A percentile compares a stretch with the other conserved stretches of the same genome.
Conservation (phyloP, 1,140 invertebrate species). For the Mesaphorura yosii region DNA sequence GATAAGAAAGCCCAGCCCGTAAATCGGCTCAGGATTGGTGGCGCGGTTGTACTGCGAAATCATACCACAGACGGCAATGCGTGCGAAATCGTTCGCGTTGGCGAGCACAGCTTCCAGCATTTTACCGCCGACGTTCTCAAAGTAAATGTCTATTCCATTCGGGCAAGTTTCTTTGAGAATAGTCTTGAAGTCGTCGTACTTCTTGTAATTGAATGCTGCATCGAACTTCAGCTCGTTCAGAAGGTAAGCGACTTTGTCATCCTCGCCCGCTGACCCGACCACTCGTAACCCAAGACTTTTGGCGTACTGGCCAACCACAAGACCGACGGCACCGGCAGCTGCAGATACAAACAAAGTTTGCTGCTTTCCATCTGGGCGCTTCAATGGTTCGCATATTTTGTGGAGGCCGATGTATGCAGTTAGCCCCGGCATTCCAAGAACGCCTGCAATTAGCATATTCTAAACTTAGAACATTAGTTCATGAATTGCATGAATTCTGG, state of each 20-base stretch:
- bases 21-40: conserved; percentile 3
- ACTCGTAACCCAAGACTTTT: conserved; percentile 7
- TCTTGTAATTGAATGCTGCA: conserved; percentile 59
- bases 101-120: conserved; percentile 36
- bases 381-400: conserved; percentile 4
- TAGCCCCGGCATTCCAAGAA: not conserved
- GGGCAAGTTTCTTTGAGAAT: conserved; percentile 50
- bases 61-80: conserved; percentile 39
- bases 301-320: conserved; percentile 8
- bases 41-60: conserved; percentile 32
- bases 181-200: conserved; percentile 38
- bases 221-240: conserved; percentile 48
- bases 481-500: conserved; percentile 2
- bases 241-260: conserved; percentile 5
- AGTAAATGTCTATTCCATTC: conserved; percentile 56
- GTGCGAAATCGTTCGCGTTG: conserved; percentile 37
- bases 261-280: conserved; percentile 5
- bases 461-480: not conserved
- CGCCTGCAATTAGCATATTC: conserved; percentile 1
- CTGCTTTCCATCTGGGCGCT: no score
- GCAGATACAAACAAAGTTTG: conserved; percentile 4
- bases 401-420: conserved; percentile 8
- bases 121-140: conserved; percentile 52
- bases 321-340: conserved; percentile 9
- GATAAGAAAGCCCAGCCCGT: not conserved